Conservation (phyloP, 2,888 invertebrate species). For the Watsonalla cultraria region DNA sequence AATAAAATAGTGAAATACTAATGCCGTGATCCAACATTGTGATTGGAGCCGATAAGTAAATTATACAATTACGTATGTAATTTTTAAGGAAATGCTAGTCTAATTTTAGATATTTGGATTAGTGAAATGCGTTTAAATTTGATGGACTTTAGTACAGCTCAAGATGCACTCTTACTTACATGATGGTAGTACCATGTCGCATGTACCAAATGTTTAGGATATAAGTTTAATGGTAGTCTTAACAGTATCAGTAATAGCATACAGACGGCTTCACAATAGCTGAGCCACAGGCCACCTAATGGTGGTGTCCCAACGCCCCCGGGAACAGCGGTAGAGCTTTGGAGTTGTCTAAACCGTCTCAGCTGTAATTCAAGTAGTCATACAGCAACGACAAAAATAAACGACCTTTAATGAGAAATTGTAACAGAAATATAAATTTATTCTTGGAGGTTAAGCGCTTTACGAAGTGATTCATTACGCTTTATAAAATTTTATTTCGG, state of each 20-base stretch:
- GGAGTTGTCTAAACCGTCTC: not conserved
- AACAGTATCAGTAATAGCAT: slow-evolving; percentile 32
- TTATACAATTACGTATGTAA: too few relatives aligned
- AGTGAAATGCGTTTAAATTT: too few relatives aligned
- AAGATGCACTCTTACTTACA: too few relatives aligned
- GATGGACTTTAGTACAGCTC: too few relatives aligned
- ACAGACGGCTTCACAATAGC: slow-evolving; percentile 31
- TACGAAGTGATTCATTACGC: not conserved
- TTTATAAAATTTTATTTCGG: not conserved
- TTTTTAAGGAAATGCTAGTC: too few relatives aligned
- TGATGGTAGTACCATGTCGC: too few relatives aligned
- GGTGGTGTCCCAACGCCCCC: slow-evolving; percentile 2
- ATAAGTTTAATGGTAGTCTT: slow-evolving; percentile 7
- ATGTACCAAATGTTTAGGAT: too few relatives aligned
- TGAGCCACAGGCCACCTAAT: slow-evolving; percentile 17
- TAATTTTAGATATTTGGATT: too few relatives aligned
- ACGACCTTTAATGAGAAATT: not conserved
- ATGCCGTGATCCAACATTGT: too few relatives aligned
- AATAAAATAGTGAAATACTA: too few relatives aligned
- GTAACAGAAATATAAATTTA: not conserved
- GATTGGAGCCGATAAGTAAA: too few relatives aligned
- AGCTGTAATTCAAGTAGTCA: not conserved
- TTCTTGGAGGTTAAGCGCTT: not conserved
- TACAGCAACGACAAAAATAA: not conserved
- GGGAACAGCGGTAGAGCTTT: too few relatives aligned